These are phyloP conservation scores for Ormyrus rosae DNA, from an alignment of 2,888 invertebrate genomes.

Conservation along the genomic window DNA sequence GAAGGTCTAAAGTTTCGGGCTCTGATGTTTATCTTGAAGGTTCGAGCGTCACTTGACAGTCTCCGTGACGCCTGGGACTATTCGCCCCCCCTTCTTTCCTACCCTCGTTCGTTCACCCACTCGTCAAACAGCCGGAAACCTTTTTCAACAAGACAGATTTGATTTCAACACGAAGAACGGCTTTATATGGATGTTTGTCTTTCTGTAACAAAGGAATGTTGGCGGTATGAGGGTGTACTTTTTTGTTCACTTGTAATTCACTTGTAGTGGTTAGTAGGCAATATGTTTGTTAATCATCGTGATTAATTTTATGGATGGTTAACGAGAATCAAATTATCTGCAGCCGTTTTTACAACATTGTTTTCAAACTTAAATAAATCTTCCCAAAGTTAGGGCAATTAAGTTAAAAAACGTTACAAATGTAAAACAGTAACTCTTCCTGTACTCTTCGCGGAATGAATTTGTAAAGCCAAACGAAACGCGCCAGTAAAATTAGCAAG, in stretches of 20 bases:
- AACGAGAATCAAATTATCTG: no score
- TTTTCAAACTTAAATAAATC: no score
- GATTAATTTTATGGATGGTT: not conserved
- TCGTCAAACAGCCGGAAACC: conserved; percentile 6
- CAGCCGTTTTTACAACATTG: no score
- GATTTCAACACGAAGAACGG: not conserved
- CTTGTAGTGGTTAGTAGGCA: no score
- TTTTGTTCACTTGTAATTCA: no score
- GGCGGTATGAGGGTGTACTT: no score
- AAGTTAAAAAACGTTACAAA: no score
- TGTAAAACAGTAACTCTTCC: no score
- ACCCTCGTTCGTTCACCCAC: not conserved
- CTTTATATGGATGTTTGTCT: no score
- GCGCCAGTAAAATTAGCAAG: no score
- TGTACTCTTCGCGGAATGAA: not conserved
- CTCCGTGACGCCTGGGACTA: not conserved
- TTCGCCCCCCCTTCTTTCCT: not conserved
- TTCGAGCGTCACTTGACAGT: conserved; percentile 17
- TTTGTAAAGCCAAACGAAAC: not conserved
- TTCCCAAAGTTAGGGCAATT: no score
- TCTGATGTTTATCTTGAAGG: conserved; percentile 6
- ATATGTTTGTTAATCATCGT: not conserved
- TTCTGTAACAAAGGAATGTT: no score
- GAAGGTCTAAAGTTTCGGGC: not conserved
- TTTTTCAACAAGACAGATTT: conserved; percentile 7